Evolutionary conservation across 2,797 vertebrate species (phyloP), one percentile per base, ranked within the genome.

Genomic region (Macroramphosus scolopax): DNA sequence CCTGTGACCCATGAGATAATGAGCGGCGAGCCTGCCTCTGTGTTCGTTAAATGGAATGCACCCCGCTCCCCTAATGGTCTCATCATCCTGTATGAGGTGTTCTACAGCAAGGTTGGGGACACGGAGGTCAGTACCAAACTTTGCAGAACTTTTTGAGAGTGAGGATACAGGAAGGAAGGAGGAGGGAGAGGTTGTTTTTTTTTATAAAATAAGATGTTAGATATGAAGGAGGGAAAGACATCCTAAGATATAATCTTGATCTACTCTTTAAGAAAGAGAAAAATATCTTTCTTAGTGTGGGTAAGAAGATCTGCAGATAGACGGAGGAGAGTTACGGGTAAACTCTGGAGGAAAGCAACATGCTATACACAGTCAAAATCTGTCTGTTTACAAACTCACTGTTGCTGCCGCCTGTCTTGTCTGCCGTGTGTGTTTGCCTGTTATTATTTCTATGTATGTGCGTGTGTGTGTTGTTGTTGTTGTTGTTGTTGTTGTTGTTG

Each of bases 31-130:
- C 68, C 88, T 0, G 83, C 88, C 7, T 70, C 85, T 8, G 91
- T 98, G 54, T 82, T 93, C 37, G 62, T 99, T 44, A 92, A 82
- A 66, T 99, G 97, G 97, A 89, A 91, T 30, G 87, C 94, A 6
- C 97, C 97, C 0, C 89, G 64, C 70, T 89, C 93, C 1, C 97
- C 97, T 0, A 99, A 98, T 0, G 97, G 95, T 8, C 87, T 98
- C 37, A 97, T 97, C 8, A 92, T 98, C 76, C 89, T 99, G 8
- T 99, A 99, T 0, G 97, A 99, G 74, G 92, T 99, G 46, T 92
- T 93, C 52, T 98, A 95, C 14, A 89, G 78, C 16, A 92, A 91
- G 8, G 87, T 95, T 0, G 93, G 93, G 1, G 95, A 98, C 55
- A 45, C 77, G 0, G 94, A 96, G 92, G 97, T 98, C 82, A 87